phyloP scores from a whole-genome alignment of 2,888 invertebrate genomes.

The Plagiodera versicolora region DNA sequence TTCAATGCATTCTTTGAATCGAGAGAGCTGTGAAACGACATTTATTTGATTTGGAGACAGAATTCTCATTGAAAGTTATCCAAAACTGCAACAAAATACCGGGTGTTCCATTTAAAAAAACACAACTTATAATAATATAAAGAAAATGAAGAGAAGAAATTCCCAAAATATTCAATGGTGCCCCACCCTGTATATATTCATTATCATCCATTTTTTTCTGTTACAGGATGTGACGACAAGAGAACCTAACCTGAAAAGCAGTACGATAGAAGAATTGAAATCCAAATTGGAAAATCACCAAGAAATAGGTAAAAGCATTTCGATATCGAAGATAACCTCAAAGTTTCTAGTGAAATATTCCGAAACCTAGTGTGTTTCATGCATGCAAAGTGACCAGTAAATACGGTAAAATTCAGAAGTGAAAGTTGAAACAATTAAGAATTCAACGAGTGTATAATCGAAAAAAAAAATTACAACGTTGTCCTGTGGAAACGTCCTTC shows the following conservation, averaged over 20 bases:
- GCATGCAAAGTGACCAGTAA: neutral
- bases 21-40: too few species aligned
- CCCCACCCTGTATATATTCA: too few species aligned
- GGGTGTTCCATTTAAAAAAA: too few species aligned
- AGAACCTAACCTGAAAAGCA: conserved; percentile 44
- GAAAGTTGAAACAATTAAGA: neutral
- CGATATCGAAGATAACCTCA: neutral
- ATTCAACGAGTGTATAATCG: neutral
- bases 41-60: too few species aligned
- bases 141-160: too few species aligned
- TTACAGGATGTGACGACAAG: conserved; percentile 52
- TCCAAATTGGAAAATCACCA: conserved; percentile 46
- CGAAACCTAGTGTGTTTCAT: neutral
- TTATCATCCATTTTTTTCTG: conserved; percentile 3
- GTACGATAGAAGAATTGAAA: conserved; percentile 51
- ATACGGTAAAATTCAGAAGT: neutral
- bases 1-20: too few species aligned
- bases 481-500: neutral
- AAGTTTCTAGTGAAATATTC: neutral
- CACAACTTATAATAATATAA: too few species aligned
- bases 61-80: too few species aligned
- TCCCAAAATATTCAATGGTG: too few species aligned
- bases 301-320: conserved; percentile 50
- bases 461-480: neutral
- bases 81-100: too few species aligned